Conservation (phyloP, 30 jellyfish, hydroid and myxozoan species). For the Sanderia malayensis region DNA sequence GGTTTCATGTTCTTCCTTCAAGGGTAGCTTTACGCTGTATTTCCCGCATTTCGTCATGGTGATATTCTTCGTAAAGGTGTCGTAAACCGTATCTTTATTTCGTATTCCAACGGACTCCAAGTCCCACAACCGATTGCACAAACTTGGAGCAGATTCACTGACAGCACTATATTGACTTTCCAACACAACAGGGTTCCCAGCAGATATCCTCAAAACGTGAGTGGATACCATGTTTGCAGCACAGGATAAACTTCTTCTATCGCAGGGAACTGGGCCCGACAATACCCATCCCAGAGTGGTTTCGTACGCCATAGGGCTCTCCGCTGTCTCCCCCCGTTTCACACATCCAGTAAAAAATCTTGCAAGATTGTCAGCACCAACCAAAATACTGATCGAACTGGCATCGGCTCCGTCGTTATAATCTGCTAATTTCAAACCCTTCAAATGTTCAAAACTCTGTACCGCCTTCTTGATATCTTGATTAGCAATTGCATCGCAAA, state of each 20-base stretch:
- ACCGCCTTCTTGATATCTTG: too few species aligned
- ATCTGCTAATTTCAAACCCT: conserved; percentile 30
- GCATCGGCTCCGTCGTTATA: conserved; percentile 1
- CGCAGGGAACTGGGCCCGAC: conserved; percentile 27
- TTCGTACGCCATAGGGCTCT: conserved; percentile 14
- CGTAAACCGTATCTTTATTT: conserved; percentile 30
- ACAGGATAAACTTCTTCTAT: not conserved
- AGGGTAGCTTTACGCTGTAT: not conserved
- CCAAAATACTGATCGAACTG: not conserved
- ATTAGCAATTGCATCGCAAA: too few species aligned
- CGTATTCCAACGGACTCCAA: conserved; percentile 25
- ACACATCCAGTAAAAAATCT: conserved; percentile 14
- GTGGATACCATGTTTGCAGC: conserved; percentile 12
- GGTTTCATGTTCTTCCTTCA: not conserved
- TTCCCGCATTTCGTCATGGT: not conserved
- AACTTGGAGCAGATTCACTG: not conserved
- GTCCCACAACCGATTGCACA: conserved; percentile 14
- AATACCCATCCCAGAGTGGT: conserved; percentile 18
- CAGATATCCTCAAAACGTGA: conserved; percentile 16
- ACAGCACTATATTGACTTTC: not conserved
- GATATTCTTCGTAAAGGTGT: conserved; percentile 11
- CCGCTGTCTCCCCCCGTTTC: conserved; percentile 11
- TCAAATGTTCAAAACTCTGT: too few species aligned
- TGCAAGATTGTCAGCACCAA: conserved; percentile 3
- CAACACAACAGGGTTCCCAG: not conserved